phyloP scores from a whole-genome alignment of 1,140 invertebrate species.

The Drosophila tsacasi region DNA sequence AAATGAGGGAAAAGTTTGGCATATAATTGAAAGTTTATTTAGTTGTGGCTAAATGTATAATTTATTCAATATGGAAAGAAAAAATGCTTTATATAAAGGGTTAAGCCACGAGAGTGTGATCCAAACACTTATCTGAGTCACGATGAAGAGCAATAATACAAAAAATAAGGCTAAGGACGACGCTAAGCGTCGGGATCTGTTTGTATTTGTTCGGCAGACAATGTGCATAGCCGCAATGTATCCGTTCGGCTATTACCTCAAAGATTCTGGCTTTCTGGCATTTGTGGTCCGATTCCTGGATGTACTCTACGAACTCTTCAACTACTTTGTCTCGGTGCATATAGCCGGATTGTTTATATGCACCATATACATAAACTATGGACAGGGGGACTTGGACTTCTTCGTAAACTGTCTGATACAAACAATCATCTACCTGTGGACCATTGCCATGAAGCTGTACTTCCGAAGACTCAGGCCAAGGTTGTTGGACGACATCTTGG shows the following conservation, averaged over 20 bases:
- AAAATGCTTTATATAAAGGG: slow-evolving; percentile 23
- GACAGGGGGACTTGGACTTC: slow-evolving; percentile 70
- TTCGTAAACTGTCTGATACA: slow-evolving; percentile 77
- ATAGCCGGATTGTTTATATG: slow-evolving; percentile 63
- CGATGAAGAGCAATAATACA: neutral
- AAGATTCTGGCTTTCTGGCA: slow-evolving; percentile 9
- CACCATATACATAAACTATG: slow-evolving; percentile 68
- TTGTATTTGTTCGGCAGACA: slow-evolving; percentile 62
- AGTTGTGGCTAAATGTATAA: slow-evolving; percentile 2
- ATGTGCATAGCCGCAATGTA: slow-evolving; percentile 69
- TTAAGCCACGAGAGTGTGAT: no score
- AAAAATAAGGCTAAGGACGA: neutral
- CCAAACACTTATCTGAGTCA: neutral
- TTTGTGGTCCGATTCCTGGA: slow-evolving; percentile 30
- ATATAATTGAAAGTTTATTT: slow-evolving; percentile 42
- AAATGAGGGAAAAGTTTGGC: neutral
- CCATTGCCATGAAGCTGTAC: slow-evolving; percentile 74
- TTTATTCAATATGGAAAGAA: neutral
- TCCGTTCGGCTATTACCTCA: slow-evolving; percentile 48
- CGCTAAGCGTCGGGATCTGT: slow-evolving; percentile 62
- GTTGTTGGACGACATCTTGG: slow-evolving; percentile 49
- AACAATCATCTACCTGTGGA: slow-evolving; percentile 79
- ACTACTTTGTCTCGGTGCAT: slow-evolving; percentile 66
- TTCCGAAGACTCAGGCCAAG: slow-evolving; percentile 62
- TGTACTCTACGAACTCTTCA: slow-evolving; percentile 63